These are phyloP conservation scores for Crambe crambe DNA, from an alignment of 37 sponge, comb jelly and placozoan species.

Conservation along the genomic window DNA sequence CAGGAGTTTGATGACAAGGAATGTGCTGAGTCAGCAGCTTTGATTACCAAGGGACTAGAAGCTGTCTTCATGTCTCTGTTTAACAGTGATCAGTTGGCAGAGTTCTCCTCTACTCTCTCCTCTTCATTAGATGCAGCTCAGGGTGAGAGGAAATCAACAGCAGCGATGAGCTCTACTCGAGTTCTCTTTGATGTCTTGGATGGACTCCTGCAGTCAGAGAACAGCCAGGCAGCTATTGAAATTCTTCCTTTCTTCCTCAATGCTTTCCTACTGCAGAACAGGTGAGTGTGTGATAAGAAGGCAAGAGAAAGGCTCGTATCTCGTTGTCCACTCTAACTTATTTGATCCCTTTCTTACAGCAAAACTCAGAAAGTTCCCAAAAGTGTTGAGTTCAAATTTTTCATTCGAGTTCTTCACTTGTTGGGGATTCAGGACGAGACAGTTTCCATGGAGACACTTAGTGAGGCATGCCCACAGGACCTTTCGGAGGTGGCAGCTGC, in stretches of 20 bases:
- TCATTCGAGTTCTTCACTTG: conserved; percentile 1
- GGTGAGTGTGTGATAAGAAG: neutral
- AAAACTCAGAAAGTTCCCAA: conserved; percentile 4
- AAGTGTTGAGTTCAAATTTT: conserved; percentile 37
- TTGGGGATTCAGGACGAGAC: conserved; percentile 10
- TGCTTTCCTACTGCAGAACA: conserved; percentile 38
- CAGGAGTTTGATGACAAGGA: neutral
- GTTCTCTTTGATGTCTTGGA: neutral
- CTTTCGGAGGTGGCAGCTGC: neutral
- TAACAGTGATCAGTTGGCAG: conserved; percentile 28
- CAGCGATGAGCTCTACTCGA: conserved; percentile 3
- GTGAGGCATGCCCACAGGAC: neutral
- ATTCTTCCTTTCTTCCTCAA: conserved; percentile 3
- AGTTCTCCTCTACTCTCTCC: conserved; percentile 29
- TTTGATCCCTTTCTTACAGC: neutral
- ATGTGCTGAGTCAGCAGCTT: neutral
- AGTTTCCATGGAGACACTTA: neutral
- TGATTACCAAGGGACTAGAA: neutral
- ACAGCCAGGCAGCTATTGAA: neutral
- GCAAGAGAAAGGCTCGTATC: too few relatives aligned
- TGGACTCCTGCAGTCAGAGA: neutral
- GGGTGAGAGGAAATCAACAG: neutral
- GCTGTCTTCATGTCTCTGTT: neutral
- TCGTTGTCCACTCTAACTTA: too few relatives aligned
- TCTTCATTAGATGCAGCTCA: neutral